Conservation (phyloP, 2,888 invertebrate species). For the Cacoxenus indagator region DNA sequence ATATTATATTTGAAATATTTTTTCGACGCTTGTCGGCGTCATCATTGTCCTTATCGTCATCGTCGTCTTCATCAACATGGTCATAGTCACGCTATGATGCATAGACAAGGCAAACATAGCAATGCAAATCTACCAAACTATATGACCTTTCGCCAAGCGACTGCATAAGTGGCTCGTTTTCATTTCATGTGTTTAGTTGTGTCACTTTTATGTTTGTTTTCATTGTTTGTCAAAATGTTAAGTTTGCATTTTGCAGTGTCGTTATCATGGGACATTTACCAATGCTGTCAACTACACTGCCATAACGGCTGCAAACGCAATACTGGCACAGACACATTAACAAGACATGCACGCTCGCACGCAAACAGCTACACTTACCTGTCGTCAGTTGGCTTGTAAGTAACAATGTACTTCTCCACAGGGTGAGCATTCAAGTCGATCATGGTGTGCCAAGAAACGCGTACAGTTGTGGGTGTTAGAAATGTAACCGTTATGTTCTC, state of each 20-base stretch:
- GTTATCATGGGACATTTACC: neutral
- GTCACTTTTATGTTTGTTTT: neutral
- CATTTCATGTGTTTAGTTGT: conserved; percentile 12
- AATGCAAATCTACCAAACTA: neutral
- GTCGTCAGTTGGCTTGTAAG: conserved; percentile 90
- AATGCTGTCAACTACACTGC: neutral
- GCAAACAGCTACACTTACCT: conserved; percentile 76
- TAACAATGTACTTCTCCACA: conserved; percentile 91
- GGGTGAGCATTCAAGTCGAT: conserved; percentile 75
- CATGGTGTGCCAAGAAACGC: conserved; percentile 88
- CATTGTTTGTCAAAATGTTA: neutral
- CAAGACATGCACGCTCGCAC: neutral
- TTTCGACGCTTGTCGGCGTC: too few species aligned
- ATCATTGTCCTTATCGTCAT: too few species aligned
- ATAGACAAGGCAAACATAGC: too few species aligned
- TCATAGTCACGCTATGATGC: too few species aligned
- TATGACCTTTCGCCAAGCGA: neutral
- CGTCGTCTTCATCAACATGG: too few species aligned
- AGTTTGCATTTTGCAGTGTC: neutral
- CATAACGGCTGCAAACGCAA: neutral
- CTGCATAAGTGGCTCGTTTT: neutral
- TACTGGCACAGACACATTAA: neutral
- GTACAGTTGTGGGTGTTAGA: conserved; percentile 86
- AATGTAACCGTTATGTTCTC: conserved; percentile 93
- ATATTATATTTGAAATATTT: too few species aligned